These are phyloP conservation scores for Euplagia quadripunctaria DNA, from an alignment of 2,888 invertebrate species.

Conservation along the genomic window DNA sequence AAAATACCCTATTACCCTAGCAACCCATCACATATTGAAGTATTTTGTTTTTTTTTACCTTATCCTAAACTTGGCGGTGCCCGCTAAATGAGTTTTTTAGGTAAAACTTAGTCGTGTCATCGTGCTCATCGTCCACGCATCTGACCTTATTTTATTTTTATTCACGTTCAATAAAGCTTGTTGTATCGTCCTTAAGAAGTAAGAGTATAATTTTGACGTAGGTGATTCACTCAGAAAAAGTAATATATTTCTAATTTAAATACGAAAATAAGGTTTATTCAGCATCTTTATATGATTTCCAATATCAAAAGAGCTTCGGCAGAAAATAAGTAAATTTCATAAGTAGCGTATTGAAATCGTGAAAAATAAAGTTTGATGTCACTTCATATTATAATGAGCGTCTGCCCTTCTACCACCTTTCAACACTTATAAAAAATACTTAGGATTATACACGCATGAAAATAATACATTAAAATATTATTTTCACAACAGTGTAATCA, in stretches of 20 bases:
- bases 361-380: slow-evolving; percentile 22
- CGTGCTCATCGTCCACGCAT: not conserved
- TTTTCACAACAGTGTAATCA: not conserved
- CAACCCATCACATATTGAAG: too few relatives aligned
- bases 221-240: not conserved
- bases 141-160: not conserved
- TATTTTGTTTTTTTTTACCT: too few relatives aligned
- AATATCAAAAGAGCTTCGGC: slow-evolving; percentile 9
- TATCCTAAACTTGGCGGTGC: not conserved
- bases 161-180: not conserved
- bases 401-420: slow-evolving; percentile 56
- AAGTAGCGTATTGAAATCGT: slow-evolving; percentile 27
- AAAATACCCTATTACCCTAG: too few relatives aligned
- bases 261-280: slow-evolving; percentile 5
- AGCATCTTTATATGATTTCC: slow-evolving; percentile 3
- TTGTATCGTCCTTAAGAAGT: not conserved
- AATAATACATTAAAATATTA: not conserved
- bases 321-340: slow-evolving; percentile 16
- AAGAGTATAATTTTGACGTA: not conserved
- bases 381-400: slow-evolving; percentile 35
- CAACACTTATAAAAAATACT: slow-evolving; percentile 17
- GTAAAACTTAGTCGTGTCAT: not conserved
- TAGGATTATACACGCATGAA: not conserved
- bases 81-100: not conserved
- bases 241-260: slow-evolving; percentile 34